Evolutionary conservation across 2,888 invertebrate genomes (phyloP).

Genomic region (Diarsia mendica): DNA sequence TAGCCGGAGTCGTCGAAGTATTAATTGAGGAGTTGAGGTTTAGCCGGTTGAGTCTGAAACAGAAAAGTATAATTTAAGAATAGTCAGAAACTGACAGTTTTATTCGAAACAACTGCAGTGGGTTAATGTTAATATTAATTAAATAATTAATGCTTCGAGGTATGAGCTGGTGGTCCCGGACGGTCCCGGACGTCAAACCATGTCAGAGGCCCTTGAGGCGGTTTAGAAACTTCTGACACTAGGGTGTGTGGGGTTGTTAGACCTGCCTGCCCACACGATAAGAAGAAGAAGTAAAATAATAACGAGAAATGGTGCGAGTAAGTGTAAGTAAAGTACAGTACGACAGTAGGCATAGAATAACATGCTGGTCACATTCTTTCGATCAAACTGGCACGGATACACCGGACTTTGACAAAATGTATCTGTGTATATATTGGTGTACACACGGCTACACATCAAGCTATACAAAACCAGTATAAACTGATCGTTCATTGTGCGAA

Average conservation of each 20-base stretch:
- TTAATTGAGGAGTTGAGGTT: not conserved
- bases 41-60: conserved; percentile 54
- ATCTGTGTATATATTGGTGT: not conserved
- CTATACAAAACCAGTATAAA: no score
- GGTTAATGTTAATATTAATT: no score
- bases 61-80: not conserved
- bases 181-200: no score
- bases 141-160: no score
- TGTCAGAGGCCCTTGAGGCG: no score
- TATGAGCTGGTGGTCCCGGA: no score
- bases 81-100: not conserved
- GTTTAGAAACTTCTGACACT: no score
- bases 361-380: not conserved
- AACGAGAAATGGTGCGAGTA: not conserved
- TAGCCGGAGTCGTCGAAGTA: conserved; percentile 24
- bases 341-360: not conserved
- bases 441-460: no score
- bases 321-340: not conserved
- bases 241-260: no score
- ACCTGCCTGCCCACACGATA: no score
- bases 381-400: not conserved
- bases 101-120: not conserved
- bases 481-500: no score
- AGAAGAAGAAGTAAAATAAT: not conserved
- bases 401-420: not conserved